Base-by-base conservation (phyloP, 2,888 invertebrate species). In the Hyalella azteca region DNA sequence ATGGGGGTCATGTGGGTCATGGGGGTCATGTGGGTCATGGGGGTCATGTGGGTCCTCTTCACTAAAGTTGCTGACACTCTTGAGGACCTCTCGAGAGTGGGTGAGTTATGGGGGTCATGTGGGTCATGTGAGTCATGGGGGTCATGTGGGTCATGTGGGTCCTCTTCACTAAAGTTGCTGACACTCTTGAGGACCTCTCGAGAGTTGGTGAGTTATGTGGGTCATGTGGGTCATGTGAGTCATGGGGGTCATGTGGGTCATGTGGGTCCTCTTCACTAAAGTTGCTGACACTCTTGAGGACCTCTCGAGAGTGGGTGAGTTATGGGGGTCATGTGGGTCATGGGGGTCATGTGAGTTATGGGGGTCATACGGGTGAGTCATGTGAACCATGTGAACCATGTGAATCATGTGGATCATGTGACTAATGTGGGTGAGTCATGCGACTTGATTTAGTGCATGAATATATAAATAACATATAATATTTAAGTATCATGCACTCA, bases 1-100 rank as follows among this genome's bases (percentile, higher is more conserved):
- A 13, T 15, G 26, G 36, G 11, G 11, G 9, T 73, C n/a, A 11
- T 11, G 45, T 45, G 45, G 45, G 45, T 45, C 11, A 45, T 45
- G 45, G 45, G 15, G 45, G 45, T 45, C 45, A 9, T 45, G 11
- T 45, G 11, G 11, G 15, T 9, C 9, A 15, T 45, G 45, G 45
- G 45, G 9, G 45, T n/a, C 9, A 15, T 45, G 45, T 9, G 15
- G 45, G 45, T 45, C 45, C 45, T 45, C 45, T 45, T 15, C 45
- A n/a, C n/a, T n/a, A 45, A 15, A 45, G 45, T 45, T 9, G 45
- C 92, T 92, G 87, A 40, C n/a, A n/a, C n/a, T n/a, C 83, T 45
- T 9, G 45, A 45, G 45, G 45, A 11, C 45, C 45, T 45, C 45
- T 45, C 45, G 11, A 45, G 45, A 45, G 45, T 45, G 45, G 11